A percentile compares a stretch with the other conserved stretches of the same genome.
phyloP scores from a whole-genome alignment of 2,797 vertebrate species.

The Sus cebifrons region DNA sequence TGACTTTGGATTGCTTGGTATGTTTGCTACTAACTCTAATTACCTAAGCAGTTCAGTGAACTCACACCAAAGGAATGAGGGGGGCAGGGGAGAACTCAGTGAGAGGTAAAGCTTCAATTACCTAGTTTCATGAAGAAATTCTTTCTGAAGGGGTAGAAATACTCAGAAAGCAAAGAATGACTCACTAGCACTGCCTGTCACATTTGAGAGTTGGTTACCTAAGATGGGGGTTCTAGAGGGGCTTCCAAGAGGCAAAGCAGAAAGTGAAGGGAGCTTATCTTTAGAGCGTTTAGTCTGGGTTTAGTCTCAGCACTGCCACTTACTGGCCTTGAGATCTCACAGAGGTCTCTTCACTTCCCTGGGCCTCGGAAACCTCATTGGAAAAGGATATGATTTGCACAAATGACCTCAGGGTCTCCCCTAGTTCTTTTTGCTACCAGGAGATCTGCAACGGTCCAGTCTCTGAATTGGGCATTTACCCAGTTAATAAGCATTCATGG shows the following conservation, averaged over 20 bases:
- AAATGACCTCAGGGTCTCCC: not conserved
- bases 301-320: not conserved
- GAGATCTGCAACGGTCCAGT: not conserved
- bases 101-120: not conserved
- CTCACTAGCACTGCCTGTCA: not conserved
- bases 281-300: not conserved
- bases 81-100: not conserved
- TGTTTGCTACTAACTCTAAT: slow-evolving; percentile 8
- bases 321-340: not conserved
- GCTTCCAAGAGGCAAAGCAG: not conserved
- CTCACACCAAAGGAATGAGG: not conserved
- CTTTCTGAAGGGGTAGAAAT: not conserved
- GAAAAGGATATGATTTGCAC: not conserved
- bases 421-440: not conserved
- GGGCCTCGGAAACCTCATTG: not conserved
- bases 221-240: not conserved
- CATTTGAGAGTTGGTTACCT: not conserved
- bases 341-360: not conserved
- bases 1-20: not conserved
- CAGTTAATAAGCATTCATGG: not conserved
- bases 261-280: not conserved
- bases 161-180: slow-evolving; percentile 7
- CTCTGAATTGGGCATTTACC: not conserved
- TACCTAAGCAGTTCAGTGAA: not conserved
- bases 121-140: not conserved